Percentiles rank a stretch among this genome's conserved stretches.
These are phyloP conservation scores for Bradysia coprophila DNA, from an alignment of 1,140 invertebrate genomes.

Conservation along the genomic window DNA sequence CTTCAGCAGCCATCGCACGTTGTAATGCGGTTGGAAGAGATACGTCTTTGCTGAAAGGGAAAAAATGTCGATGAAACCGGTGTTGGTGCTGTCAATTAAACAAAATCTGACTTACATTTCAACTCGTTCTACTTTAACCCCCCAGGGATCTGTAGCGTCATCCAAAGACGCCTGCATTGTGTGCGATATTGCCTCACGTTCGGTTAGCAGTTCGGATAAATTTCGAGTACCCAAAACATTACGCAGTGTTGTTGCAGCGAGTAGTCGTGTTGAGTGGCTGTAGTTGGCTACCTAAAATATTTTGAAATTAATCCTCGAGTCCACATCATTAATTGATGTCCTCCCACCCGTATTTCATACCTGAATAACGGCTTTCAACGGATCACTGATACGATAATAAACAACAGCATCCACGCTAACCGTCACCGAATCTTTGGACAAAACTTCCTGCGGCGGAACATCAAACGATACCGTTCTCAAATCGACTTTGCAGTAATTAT, in stretches of 20 bases:
- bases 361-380: conserved; percentile 62
- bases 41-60: conserved; percentile 62
- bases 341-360: conserved; percentile 62
- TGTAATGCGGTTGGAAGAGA: conserved; percentile 66
- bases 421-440: conserved; percentile 85
- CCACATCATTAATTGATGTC: conserved; percentile 79
- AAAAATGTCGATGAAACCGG: conserved; percentile 1
- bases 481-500: conserved; percentile 77
- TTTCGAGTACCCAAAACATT: conserved; percentile 87
- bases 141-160: conserved; percentile 86
- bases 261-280: conserved; percentile 57
- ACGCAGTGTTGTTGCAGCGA: conserved; percentile 72
- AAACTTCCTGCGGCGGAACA: conserved; percentile 44
- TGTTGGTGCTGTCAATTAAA: background rate
- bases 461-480: conserved; percentile 47
- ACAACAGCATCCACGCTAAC: conserved; percentile 85
- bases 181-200: conserved; percentile 63
- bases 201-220: conserved; percentile 43
- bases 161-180: conserved; percentile 23
- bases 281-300: conserved; percentile 46
- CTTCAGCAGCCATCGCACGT: conserved; percentile 74
- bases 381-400: conserved; percentile 67
- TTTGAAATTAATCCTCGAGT: conserved; percentile 68
- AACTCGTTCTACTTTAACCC: conserved; percentile 84
- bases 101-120: conserved; percentile 47